Evolutionary conservation across 2,888 invertebrate species (phyloP).

Genomic region (Diadegma fenestrale): DNA sequence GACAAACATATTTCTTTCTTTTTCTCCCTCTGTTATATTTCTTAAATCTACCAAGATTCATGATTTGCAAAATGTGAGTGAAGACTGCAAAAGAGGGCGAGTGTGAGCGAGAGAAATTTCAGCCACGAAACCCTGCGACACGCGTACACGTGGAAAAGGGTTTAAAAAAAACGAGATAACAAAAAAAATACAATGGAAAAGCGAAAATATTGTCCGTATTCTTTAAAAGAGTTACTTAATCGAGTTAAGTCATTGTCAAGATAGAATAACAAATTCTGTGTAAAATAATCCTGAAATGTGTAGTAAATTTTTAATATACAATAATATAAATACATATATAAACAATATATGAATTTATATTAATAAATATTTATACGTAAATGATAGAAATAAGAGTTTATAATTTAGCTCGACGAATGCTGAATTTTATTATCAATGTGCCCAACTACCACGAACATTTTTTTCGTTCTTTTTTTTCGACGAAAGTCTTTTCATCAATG

Average conservation of each 20-base stretch:
- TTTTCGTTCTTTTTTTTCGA: slow-evolving; percentile 15
- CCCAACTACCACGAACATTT: slow-evolving; percentile 72
- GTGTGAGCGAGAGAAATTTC: slow-evolving; percentile 42
- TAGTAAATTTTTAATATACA: slow-evolving; percentile 83
- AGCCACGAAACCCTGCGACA: slow-evolving; percentile 39
- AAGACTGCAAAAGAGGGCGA: slow-evolving; percentile 11
- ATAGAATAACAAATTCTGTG: slow-evolving; percentile 82
- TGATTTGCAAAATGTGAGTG: slow-evolving; percentile 38
- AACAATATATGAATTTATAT: slow-evolving; percentile 74
- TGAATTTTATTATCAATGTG: slow-evolving; percentile 78
- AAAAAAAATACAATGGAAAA: slow-evolving; percentile 52
- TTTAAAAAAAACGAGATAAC: slow-evolving; percentile 28
- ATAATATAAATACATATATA: slow-evolving; percentile 76
- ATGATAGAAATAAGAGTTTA: slow-evolving; percentile 70
- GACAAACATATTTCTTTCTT: slow-evolving; percentile 53
- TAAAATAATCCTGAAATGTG: slow-evolving; percentile 83
- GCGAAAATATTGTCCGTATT: slow-evolving; percentile 75
- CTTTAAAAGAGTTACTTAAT: slow-evolving; percentile 81
- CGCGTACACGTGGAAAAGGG: slow-evolving; percentile 28
- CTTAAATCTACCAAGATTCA: slow-evolving; percentile 30
- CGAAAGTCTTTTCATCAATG: slow-evolving; percentile 42
- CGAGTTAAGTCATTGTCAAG: slow-evolving; percentile 80
- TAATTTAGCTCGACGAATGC: slow-evolving; percentile 76
- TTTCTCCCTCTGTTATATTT: slow-evolving; percentile 44
- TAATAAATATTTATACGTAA: slow-evolving; percentile 78